Evolutionary conservation across 2,888 invertebrate species (phyloP), one percentile per base, ranked within the genome.

Genomic region (Cremastobaeus sp.): DNA sequence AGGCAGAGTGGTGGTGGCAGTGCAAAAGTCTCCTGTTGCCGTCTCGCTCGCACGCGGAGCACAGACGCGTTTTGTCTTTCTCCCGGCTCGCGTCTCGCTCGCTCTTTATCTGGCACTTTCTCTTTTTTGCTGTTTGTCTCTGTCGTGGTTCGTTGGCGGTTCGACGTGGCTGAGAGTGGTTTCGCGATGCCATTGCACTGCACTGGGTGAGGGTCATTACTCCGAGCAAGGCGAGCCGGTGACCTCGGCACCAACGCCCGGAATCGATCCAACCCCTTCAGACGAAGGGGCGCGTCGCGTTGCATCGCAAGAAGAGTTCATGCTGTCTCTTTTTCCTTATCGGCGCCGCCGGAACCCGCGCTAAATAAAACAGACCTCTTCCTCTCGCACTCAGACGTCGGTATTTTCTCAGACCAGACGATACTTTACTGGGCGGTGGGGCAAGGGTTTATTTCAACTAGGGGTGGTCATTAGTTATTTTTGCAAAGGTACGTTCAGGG

Each of bases 171-270:
- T 66, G 47, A 76, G 52, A 76, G 77, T 76, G 59, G 76, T 64
- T 76, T 76, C 65, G 71, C 83, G 83, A 81, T 87, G 86, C 86
- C 86, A 85, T 87, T 86, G 87, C 87, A 85, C 85, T 87, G 86
- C 86, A 87, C 87, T 87, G 86, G 87, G 87, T 87, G 86, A 87
- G 87, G 87, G 87, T 87, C 87, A 86, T 87, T 87, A 87, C 86
- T 87, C 87, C 85, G 86, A 83, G 84, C 84, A 85, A 85, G 84
- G 85, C 85, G 83, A 86, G 86, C 85, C 86, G 85, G 86, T 86
- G 87, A 87, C 87, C 87, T 87, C 86, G 85, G 85, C 85, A 86
- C 86, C 87, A 84, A 86, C 86, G 86, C 87, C 85, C 86, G 85
- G 80, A 81, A 87, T 87, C 86, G 87, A 87, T 87, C 86, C 85